Base-by-base conservation (phyloP, 2,113 vertebrate genomes). In the Condylura cristata region DNA sequence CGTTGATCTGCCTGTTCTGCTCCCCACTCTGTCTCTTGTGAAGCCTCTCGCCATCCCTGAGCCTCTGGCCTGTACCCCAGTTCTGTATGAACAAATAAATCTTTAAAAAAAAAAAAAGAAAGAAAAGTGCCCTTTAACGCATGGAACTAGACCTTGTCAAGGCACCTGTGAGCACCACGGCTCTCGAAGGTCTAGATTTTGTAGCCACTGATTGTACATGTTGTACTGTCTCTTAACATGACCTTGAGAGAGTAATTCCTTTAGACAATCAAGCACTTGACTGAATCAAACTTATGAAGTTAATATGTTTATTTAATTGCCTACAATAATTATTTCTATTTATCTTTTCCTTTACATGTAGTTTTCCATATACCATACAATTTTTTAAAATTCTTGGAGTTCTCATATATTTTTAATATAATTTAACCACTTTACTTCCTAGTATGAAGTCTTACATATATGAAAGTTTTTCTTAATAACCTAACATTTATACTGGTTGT, bases 391-490 rank as follows among this genome's bases (percentile, higher is more conserved):
- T 72, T 79, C 26, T 71, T 96, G 61, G 13, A 75, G 53, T 90
- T 86, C 22, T 32, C 65, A 3, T 70, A 26, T 75, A 58, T 94
- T 72, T 94, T 84, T 34, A 92, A 32, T 83, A 48, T 75, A 68
- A 30, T n/a, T 61, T 94, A 75, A 87, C 28, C n/a, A 90, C 92
- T 74, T 66, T 81, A 90, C 87, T 12, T 14, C 85, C n/a, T 86
- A 82, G 1, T 56, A 89, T 87, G 75, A 90, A 65, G 6, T 85
- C 61, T 96, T 96, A 79, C 18, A 60, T 93, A 80, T 94, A 74
- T 72, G 41, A 87, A 88, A 56, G 2, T 24, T 93, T 89, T 5
- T 9, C 60, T 78, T 86, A 89, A 28, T 44, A 85, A 0, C 44
- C 9, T 96, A 9, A 44, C 11, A 37, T 95, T 90, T 95, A 46